phyloP scores from a whole-genome alignment of 2,797 vertebrate genomes.

The Poeciliopsis paucimaculata region DNA sequence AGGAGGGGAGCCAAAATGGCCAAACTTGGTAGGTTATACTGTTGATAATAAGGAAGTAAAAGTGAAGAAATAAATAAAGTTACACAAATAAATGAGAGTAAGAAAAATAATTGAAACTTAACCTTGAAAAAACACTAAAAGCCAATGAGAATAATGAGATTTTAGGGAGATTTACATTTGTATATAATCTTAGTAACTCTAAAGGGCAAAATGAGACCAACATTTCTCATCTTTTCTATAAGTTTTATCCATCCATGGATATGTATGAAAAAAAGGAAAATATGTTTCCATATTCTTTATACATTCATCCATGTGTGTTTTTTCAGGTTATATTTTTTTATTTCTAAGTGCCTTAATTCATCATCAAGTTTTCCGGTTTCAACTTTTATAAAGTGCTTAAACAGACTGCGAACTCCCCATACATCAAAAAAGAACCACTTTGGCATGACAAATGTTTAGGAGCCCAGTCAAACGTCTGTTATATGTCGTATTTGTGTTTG shows the following conservation, averaged over 20 bases:
- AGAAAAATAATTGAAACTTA: neutral
- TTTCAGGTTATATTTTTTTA: neutral
- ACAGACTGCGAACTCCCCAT: neutral
- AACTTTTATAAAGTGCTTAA: neutral
- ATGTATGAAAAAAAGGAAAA: neutral
- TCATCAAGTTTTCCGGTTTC: neutral
- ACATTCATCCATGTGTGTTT: neutral
- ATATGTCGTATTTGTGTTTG: neutral
- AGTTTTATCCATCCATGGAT: neutral
- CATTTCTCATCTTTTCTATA: neutral
- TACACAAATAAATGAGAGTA: neutral
- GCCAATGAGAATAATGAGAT: neutral
- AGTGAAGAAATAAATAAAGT: neutral
- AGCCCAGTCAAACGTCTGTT: neutral
- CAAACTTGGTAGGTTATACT: conserved; percentile 82
- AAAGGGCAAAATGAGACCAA: neutral
- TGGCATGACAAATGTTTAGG: neutral
- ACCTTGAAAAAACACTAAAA: neutral
- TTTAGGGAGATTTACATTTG: neutral
- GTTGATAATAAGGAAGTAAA: neutral
- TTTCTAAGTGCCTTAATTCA: neutral
- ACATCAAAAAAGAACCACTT: neutral
- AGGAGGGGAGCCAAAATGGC: conserved; percentile 87
- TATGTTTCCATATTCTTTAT: neutral
- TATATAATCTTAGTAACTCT: neutral